Percentiles rank a stretch among this genome's conserved stretches.
Evolutionary conservation across 2,888 invertebrate species (phyloP).

Genomic region (Syrphus vitripennis): DNA sequence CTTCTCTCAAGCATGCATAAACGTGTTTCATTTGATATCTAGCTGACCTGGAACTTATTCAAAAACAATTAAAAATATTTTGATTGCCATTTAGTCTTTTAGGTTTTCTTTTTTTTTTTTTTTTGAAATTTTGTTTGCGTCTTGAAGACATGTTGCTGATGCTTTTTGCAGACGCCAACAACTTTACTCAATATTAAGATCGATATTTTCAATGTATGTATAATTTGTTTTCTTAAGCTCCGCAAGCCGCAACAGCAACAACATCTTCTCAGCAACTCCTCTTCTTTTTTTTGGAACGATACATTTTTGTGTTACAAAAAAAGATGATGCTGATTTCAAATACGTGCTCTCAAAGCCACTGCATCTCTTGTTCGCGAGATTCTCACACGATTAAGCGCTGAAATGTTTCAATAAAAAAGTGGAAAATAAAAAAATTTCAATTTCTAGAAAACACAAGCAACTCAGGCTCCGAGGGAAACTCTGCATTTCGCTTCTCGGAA

Average conservation of each 20-base stretch:
- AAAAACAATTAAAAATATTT: slow-evolving; percentile 65
- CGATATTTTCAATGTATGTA: not conserved
- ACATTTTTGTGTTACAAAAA: slow-evolving; percentile 59
- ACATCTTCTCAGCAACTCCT: not conserved
- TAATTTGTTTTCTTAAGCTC: not conserved
- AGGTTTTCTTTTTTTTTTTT: slow-evolving; percentile 28
- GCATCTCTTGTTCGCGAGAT: slow-evolving; percentile 37
- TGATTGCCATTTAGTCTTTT: not conserved
- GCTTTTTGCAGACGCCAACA: not conserved
- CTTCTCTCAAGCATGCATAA: slow-evolving; percentile 64
- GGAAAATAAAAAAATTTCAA: slow-evolving; percentile 61
- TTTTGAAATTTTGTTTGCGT: not conserved
- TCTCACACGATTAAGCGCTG: slow-evolving; percentile 56
- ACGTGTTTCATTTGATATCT: slow-evolving; percentile 42
- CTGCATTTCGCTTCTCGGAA: slow-evolving; percentile 52
- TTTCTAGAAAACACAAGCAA: slow-evolving; percentile 26
- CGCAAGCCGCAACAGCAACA: slow-evolving; percentile 18
- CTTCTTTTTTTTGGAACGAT: slow-evolving; percentile 55
- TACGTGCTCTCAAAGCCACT: slow-evolving; percentile 12
- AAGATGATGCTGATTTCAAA: slow-evolving; percentile 21
- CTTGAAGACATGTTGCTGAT: not conserved
- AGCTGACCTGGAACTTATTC: slow-evolving; percentile 65
- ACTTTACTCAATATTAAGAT: not conserved
- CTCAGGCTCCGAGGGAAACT: slow-evolving; percentile 24
- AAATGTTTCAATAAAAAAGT: slow-evolving; percentile 58